Evolutionary conservation across 2,888 invertebrate species (phyloP).

Genomic region (Crepidodera aurea): DNA sequence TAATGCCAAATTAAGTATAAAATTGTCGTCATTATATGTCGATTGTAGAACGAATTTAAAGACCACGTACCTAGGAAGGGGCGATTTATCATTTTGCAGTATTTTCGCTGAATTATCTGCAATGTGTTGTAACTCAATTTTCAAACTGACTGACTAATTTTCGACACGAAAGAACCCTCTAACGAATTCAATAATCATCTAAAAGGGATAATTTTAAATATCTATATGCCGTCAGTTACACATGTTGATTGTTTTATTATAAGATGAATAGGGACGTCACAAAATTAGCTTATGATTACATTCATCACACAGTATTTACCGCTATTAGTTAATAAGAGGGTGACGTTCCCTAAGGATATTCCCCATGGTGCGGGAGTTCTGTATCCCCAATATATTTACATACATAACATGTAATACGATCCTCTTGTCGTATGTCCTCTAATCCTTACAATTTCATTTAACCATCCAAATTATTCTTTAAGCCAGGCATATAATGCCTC

Average conservation of each 20-base stretch:
- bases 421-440: constrained; percentile 47
- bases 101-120: too few species aligned
- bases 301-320: constrained; percentile 63
- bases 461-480: constrained; percentile 2
- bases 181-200: constrained; percentile 48
- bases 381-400: constrained; percentile 53
- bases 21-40: too few species aligned
- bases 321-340: constrained; percentile 62
- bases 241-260: constrained; percentile 59
- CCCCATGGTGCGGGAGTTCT: constrained; percentile 46
- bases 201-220: constrained; percentile 54
- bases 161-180: constrained; percentile 1
- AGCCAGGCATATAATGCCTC: background rate
- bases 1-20: too few species aligned
- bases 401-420: constrained; percentile 56
- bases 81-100: too few species aligned
- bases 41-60: too few species aligned
- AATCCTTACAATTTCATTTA: constrained; percentile 26
- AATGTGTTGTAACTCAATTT: background rate
- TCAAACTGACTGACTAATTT: background rate
- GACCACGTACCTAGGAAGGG: too few species aligned
- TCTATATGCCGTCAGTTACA: constrained; percentile 44
- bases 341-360: constrained; percentile 51
- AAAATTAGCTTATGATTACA: constrained; percentile 62
- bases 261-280: constrained; percentile 46